Evolutionary conservation across 2,113 vertebrate species (phyloP), one percentile per base, ranked within the genome.

Genomic region (Hystrix cristata): DNA sequence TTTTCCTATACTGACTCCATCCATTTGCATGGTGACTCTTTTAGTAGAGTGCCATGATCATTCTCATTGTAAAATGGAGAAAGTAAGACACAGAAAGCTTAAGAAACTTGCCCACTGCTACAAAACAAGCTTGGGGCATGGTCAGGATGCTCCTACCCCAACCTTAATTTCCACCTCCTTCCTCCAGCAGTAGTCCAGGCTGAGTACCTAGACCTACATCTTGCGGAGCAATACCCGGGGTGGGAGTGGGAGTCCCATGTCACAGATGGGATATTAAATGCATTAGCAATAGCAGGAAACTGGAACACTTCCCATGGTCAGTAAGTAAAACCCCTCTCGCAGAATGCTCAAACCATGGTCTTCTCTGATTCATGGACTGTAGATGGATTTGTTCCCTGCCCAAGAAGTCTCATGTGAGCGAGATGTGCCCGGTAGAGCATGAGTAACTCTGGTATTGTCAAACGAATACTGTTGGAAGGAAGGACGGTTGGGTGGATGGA

Each of bases 381-480:
- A 18, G 2, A 21, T 46, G 27, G 57, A 43, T 53, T 67, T 82
- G 19, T 64, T 86, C 21, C 53, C 27, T 38, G 55, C 29, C 71
- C 53, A 85, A 29, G 59, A 81, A 95, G 15, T 88, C 76, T 76
- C 46, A 18, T 65, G 59, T 97, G 84, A 91, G 55, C 64, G 19
- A 86, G 65, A 65, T 79, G 59, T 82, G 3, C 29, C 38, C 38
- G 31, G 7, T 13, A 81, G 71, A 97, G 64, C 51, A 57, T 65
- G 48, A 94, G 3, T 43, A 67, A 34, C 5, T 62, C 25, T 74
- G 31, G 14, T 53, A 84, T 48, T 74, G 60, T 38, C 51, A 76
- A 48, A 46, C 64, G 60, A 81, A 81, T 48, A 81, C 34, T 46
- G 14, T 16, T 91, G 64, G 4, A 11, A 83, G n/a, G 19, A 34